Conservation (phyloP, 2,113 vertebrate species). For the Apodemus sylvaticus region DNA sequence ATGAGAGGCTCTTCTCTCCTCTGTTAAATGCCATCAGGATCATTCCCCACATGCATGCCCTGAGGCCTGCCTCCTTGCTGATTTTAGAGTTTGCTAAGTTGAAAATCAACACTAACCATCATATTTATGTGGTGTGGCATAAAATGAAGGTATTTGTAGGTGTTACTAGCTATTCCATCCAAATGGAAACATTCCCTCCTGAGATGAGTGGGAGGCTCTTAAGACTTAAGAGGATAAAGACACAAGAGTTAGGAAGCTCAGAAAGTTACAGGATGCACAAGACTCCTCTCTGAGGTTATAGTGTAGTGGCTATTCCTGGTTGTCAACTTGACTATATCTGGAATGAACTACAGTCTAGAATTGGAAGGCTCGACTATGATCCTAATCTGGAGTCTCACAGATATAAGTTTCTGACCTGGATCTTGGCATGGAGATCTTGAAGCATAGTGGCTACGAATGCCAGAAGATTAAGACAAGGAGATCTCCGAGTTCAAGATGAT, state of each 20-base stretch:
- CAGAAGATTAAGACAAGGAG: no score
- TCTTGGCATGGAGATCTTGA: no score
- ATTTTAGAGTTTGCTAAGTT: not conserved
- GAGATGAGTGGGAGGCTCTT: not conserved
- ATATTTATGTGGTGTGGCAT: not conserved
- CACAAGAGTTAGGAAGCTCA: not conserved
- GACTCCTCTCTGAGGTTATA: not conserved
- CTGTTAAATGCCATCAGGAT: not conserved
- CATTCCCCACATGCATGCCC: not conserved
- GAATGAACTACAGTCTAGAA: no score
- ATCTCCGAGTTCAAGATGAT: no score
- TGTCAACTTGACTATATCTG: no score
- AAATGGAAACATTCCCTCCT: not conserved
- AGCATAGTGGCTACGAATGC: no score
- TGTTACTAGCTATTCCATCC: not conserved
- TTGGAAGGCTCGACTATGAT: no score
- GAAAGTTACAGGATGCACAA: not conserved
- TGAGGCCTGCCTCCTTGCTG: not conserved
- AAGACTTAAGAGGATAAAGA: not conserved
- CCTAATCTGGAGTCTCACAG: no score
- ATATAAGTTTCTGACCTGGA: no score
- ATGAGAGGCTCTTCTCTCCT: no score
- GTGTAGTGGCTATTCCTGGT: no score
- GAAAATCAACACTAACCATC: not conserved
- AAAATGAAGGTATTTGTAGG: not conserved